Base-by-base conservation (phyloP, 2,888 invertebrate species). In the Alentia gelatinosa region DNA sequence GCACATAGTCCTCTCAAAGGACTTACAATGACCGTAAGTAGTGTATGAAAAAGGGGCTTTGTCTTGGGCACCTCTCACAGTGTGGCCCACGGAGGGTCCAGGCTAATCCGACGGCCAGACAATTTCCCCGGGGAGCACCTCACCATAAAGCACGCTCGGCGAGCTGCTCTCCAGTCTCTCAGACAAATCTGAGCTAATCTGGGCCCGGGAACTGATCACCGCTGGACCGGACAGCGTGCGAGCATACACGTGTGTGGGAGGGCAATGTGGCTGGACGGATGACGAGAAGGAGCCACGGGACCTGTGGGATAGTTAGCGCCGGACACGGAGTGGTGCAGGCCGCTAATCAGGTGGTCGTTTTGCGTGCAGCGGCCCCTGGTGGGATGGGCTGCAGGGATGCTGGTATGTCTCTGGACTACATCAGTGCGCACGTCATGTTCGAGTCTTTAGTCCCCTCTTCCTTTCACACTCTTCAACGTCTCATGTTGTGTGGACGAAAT, bases 161-260 rank as follows among this genome's bases (percentile, higher is more conserved):
- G 68, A 68, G 30, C 56, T 56, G 56, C 56, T 56, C 56, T n/a
- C 56, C 23, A 30, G 12, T 30, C 68, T 12, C 68, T 68, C 68
- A 12, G 23, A 68, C 68, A 68, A 68, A 68, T 68, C 68, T 68
- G 68, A 68, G 68, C 68, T 68, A 68, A 68, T 68, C 68, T 68
- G 23, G 33, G 68, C 68, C 68, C 26, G 3, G 4, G 68, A 30
- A 26, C 56, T 56, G 56, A 56, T 19, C 56, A 56, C 56, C 19
- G 56, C 56, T 56, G 56, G 56, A 9, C 1, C n/a, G 56, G 56
- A 56, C n/a, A n/a, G n/a, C n/a, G 56, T 68, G 63, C 63, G n/a
- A 63, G n/a, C 19, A 63, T 9, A 63, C 4, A 15, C 4, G n/a
- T 19, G 68, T 30, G 26, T 68, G 68, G 56, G 19, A 12, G 56